A percentile compares a stretch with the other conserved stretches of the same genome.
Evolutionary conservation across 2,113 vertebrate genomes (phyloP).

Genomic region (Nothobranchius furzeri): DNA sequence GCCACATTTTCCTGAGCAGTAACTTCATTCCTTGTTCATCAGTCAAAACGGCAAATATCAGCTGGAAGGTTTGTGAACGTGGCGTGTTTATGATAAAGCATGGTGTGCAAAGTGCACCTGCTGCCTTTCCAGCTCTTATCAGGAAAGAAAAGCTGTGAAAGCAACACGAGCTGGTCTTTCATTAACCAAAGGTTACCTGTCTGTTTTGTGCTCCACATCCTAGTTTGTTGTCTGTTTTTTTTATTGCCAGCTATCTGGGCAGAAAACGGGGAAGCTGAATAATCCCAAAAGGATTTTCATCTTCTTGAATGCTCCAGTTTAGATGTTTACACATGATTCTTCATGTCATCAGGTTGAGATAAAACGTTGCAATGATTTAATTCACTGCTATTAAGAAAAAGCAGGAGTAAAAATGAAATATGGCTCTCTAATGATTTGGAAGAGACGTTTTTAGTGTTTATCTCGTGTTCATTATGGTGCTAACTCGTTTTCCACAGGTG

Average conservation of each 20-base stretch:
- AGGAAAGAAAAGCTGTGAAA: conserved; percentile 48
- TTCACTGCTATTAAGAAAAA: not conserved
- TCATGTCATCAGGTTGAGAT: not conserved
- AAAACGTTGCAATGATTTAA: conserved; percentile 24
- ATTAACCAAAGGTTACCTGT: conserved; percentile 56
- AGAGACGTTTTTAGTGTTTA: not conserved
- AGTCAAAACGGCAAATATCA: conserved; percentile 26
- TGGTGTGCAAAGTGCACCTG: conserved; percentile 64
- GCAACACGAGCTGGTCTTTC: conserved; percentile 51
- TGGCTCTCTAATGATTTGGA: not conserved
- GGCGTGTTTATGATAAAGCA: conserved; percentile 10
- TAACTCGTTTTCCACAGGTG: conserved; percentile 2
- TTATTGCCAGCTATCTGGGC: not conserved
- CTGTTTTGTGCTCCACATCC: conserved; percentile 15
- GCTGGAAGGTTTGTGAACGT: conserved; percentile 1
- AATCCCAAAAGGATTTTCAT: not conserved
- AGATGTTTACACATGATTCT: conserved; percentile 12
- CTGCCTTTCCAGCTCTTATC: conserved; percentile 58
- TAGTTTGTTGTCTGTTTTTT: not conserved
- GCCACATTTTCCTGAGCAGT: conserved; percentile 44
- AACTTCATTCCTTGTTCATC: conserved; percentile 25
- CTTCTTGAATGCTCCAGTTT: not conserved
- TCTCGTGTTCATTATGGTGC: not conserved
- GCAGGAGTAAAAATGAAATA: not conserved
- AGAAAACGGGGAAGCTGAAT: not conserved